phyloP scores from a whole-genome alignment of 2,888 invertebrate genomes.

The Caenorhabditis sp. region DNA sequence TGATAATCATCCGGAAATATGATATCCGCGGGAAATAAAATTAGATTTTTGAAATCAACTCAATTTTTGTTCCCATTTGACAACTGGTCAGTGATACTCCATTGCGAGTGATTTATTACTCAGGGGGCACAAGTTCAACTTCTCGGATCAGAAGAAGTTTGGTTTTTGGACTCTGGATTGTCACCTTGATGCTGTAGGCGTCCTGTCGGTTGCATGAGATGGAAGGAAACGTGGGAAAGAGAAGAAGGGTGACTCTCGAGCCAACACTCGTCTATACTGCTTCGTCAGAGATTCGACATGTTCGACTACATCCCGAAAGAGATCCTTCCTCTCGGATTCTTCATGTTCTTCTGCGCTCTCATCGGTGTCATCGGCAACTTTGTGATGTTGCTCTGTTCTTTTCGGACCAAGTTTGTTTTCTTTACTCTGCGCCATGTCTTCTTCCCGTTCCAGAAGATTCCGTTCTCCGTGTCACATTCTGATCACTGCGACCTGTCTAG shows the following conservation, averaged over 20 bases:
- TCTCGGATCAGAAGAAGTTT: constrained; percentile 8
- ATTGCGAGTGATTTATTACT: constrained; percentile 14
- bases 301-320: constrained; percentile 58
- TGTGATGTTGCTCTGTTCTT: constrained; percentile 50
- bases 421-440: no score
- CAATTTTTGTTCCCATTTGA: constrained; percentile 2
- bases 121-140: neutral
- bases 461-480: constrained; percentile 66
- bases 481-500: constrained; percentile 59
- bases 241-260: neutral
- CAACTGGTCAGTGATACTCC: constrained; percentile 19
- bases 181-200: constrained; percentile 33
- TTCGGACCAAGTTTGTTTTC: constrained; percentile 32
- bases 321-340: constrained; percentile 65
- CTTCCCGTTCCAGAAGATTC: constrained; percentile 38
- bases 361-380: constrained; percentile 63
- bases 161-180: constrained; percentile 40
- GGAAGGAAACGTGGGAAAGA: constrained; percentile 30
- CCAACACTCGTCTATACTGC: neutral
- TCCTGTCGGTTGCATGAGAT: constrained; percentile 32
- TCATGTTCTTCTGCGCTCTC: constrained; percentile 53
- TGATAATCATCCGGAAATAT: constrained; percentile 15
- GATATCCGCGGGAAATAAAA: neutral
- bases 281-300: constrained; percentile 19
- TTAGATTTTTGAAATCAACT: neutral